Evolutionary conservation across 2,113 vertebrate species (phyloP).

Genomic region (Anseranas semipalmata): DNA sequence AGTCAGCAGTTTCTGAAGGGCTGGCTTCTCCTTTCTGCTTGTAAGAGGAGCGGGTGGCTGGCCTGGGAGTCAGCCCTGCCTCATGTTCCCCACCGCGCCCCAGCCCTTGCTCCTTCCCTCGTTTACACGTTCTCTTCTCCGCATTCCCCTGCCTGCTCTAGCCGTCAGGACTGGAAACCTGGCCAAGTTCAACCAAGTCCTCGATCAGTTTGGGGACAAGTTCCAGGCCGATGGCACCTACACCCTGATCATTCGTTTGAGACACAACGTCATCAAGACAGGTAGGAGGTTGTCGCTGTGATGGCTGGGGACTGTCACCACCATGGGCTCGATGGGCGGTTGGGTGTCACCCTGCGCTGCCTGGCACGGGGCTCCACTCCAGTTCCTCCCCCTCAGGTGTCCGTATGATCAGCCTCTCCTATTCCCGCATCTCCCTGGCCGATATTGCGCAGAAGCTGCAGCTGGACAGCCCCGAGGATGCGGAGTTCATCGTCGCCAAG

Average conservation of each 20-base stretch:
- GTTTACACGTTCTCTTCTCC: background rate
- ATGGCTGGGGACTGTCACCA: accelerated
- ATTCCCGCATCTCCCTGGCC: slow-evolving; percentile 93
- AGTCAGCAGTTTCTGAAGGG: background rate
- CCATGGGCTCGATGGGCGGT: accelerated
- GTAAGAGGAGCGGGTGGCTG: too few species aligned
- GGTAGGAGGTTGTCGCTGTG: slow-evolving; percentile 66
- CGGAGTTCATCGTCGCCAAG: slow-evolving; percentile 98
- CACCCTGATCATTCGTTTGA: slow-evolving; percentile 95
- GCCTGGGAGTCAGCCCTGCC: background rate
- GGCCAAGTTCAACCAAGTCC: slow-evolving; percentile 95
- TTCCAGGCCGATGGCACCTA: slow-evolving; percentile 97
- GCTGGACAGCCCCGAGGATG: slow-evolving; percentile 95
- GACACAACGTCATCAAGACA: slow-evolving; percentile 99
- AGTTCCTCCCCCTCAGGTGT: slow-evolving; percentile 78
- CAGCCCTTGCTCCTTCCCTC: background rate
- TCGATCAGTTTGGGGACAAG: slow-evolving; percentile 97
- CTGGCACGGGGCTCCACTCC: background rate
- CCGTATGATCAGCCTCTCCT: slow-evolving; percentile 98
- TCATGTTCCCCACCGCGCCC: accelerated
- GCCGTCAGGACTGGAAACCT: slow-evolving; percentile 95
- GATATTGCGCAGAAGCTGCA: slow-evolving; percentile 98
- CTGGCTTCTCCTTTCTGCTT: too few species aligned
- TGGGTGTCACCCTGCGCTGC: background rate
- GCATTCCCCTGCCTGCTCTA: slow-evolving; percentile 17